These are phyloP conservation scores for Amblyjoppa proteus DNA, from an alignment of 2,888 invertebrate species.

Conservation along the genomic window DNA sequence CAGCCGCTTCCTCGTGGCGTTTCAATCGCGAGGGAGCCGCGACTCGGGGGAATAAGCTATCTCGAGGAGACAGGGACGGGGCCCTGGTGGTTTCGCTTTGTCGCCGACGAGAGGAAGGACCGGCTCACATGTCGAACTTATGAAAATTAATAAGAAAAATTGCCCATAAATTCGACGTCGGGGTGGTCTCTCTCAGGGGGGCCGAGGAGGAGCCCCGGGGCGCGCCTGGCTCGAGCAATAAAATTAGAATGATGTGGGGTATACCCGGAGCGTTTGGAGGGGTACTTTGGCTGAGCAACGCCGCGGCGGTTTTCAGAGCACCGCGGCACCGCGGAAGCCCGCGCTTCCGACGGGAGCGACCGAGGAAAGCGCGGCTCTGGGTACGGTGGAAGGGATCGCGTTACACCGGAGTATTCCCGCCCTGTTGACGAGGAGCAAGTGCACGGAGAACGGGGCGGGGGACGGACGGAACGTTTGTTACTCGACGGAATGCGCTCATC, in stretches of 20 bases:
- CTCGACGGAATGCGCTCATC: slow-evolving; percentile 80
- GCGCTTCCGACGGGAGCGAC: slow-evolving; percentile 33
- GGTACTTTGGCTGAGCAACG: slow-evolving; percentile 21
- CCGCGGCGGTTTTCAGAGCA: slow-evolving; percentile 20
- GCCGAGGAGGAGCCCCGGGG: slow-evolving; percentile 65
- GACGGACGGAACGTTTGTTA: slow-evolving; percentile 80
- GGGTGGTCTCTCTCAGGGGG: slow-evolving; percentile 5
- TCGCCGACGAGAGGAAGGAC: slow-evolving; percentile 70
- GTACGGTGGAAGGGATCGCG: slow-evolving; percentile 28
- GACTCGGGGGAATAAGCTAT: slow-evolving; percentile 12
- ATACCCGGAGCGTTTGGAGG: slow-evolving; percentile 27
- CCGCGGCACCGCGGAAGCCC: slow-evolving; percentile 39
- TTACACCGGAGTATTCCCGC: slow-evolving; percentile 46
- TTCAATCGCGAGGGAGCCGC: slow-evolving; percentile 36
- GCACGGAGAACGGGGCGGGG: background rate
- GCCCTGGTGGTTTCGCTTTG: slow-evolving; percentile 74
- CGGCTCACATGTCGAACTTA: slow-evolving; percentile 83
- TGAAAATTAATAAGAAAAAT: slow-evolving; percentile 85
- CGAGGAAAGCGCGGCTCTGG: slow-evolving; percentile 32
- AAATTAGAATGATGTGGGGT: slow-evolving; percentile 84
- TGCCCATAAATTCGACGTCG: slow-evolving; percentile 82
- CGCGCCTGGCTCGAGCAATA: slow-evolving; percentile 80
- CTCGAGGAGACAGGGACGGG: slow-evolving; percentile 3
- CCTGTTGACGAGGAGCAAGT: slow-evolving; percentile 55
- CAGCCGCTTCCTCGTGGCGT: slow-evolving; percentile 66